Conservation (phyloP, 2,888 invertebrate genomes). For the Bellardia pandia region DNA sequence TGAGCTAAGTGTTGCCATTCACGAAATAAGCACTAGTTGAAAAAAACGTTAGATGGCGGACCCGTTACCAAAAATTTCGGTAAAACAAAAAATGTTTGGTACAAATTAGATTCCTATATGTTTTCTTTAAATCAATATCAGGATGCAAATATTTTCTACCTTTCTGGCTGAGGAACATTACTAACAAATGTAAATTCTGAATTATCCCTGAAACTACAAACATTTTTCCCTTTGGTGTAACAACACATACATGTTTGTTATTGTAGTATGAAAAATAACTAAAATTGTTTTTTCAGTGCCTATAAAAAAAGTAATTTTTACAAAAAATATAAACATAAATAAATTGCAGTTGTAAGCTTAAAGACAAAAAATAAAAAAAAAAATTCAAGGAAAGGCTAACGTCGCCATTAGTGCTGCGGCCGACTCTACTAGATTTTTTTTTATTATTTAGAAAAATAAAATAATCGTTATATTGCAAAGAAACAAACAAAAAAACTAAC, state of each 20-base stretch:
- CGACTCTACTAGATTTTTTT: constrained; percentile 58
- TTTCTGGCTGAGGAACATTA: too few species aligned
- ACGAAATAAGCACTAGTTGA: too few species aligned
- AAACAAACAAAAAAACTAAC: constrained; percentile 54
- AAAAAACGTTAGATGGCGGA: too few species aligned
- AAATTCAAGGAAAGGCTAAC: constrained; percentile 72
- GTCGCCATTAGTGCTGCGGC: constrained; percentile 66
- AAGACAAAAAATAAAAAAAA: constrained; percentile 55
- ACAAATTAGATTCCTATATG: too few species aligned
- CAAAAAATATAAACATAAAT: constrained; percentile 59
- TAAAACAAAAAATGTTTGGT: too few species aligned
- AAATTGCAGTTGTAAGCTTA: constrained; percentile 67
- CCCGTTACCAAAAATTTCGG: too few species aligned
- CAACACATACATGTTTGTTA: neutral
- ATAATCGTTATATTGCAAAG: constrained; percentile 66
- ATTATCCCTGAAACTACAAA: neutral
- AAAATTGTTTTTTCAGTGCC: constrained; percentile 44
- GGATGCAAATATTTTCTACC: too few species aligned
- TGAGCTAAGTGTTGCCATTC: too few species aligned
- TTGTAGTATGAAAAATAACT: constrained; percentile 55
- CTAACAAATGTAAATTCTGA: too few species aligned
- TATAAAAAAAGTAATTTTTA: constrained; percentile 53
- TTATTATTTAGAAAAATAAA: constrained; percentile 70
- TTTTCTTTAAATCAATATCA: too few species aligned
- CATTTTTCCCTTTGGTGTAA: constrained; percentile 27